phyloP scores from a whole-genome alignment of 2,113 vertebrate genomes.

The Micronycteris hirsuta region DNA sequence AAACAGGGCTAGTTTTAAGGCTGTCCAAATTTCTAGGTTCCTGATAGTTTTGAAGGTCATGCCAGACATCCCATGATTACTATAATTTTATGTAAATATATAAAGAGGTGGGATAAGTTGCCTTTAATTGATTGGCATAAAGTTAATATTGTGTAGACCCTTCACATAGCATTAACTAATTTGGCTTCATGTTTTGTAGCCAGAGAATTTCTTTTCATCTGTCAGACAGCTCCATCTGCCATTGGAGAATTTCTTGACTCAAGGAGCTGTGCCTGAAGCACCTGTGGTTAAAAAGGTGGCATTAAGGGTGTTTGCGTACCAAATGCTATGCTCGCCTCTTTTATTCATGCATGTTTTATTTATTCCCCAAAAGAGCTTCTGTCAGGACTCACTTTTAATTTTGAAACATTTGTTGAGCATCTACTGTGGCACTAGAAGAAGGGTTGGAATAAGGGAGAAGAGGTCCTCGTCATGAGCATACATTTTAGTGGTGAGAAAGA shows the following conservation, averaged over 20 bases:
- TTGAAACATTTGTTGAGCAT: neutral
- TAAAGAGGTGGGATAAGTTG: neutral
- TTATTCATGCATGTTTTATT: neutral
- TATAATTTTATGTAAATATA: neutral
- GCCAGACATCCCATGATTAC: neutral
- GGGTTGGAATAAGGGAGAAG: neutral
- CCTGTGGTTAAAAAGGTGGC: neutral
- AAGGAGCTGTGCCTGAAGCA: neutral
- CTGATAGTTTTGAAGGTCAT: neutral
- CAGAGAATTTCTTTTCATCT: neutral
- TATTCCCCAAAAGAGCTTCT: neutral
- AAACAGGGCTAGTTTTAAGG: neutral
- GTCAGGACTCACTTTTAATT: neutral
- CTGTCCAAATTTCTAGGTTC: neutral
- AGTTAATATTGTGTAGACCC: neutral
- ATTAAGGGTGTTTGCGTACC: neutral
- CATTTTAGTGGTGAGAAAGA: neutral
- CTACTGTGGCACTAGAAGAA: neutral
- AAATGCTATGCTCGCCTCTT: neutral
- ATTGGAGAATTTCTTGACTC: neutral
- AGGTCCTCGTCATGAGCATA: neutral
- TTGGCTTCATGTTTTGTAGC: neutral
- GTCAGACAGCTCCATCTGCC: neutral
- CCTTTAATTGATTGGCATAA: neutral
- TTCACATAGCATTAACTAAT: neutral